Conservation (phyloP, 53 echinoderm and acorn worm genomes). For the Holothuria scabra region DNA sequence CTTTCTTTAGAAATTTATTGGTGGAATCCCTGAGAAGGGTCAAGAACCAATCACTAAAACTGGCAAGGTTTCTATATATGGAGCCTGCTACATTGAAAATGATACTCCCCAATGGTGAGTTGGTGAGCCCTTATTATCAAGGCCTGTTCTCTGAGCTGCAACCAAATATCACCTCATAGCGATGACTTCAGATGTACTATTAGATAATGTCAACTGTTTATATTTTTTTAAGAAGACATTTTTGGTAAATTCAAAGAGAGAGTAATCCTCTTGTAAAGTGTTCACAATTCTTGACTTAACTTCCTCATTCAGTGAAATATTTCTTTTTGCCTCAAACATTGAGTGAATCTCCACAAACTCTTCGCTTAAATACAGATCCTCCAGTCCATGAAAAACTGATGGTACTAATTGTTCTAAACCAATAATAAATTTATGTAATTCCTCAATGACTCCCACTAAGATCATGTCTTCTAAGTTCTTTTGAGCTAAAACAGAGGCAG, state of each 20-base stretch:
- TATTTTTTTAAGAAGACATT: background rate
- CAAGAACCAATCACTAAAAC: no score
- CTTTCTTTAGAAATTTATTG: no score
- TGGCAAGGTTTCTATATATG: no score
- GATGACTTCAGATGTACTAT: no score
- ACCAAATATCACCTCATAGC: no score
- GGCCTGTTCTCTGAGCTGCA: no score
- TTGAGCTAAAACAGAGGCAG: background rate
- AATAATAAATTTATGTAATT: conserved; percentile 12
- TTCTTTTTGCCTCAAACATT: conserved; percentile 4
- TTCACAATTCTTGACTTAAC: background rate
- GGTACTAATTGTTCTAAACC: conserved; percentile 24
- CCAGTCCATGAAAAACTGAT: conserved; percentile 14
- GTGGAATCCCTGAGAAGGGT: no score
- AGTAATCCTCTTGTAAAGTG: background rate
- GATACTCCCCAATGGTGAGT: no score
- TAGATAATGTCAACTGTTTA: background rate
- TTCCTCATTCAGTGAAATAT: background rate
- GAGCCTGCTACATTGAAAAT: no score
- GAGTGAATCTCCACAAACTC: background rate
- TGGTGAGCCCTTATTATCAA: no score
- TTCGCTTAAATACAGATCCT: background rate
- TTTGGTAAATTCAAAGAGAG: background rate
- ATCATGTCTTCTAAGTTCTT: conserved; percentile 6
- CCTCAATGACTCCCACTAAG: conserved; percentile 25